These are phyloP conservation scores for Drosophila anomalata DNA, from an alignment of 2,888 invertebrate species.

Conservation along the genomic window DNA sequence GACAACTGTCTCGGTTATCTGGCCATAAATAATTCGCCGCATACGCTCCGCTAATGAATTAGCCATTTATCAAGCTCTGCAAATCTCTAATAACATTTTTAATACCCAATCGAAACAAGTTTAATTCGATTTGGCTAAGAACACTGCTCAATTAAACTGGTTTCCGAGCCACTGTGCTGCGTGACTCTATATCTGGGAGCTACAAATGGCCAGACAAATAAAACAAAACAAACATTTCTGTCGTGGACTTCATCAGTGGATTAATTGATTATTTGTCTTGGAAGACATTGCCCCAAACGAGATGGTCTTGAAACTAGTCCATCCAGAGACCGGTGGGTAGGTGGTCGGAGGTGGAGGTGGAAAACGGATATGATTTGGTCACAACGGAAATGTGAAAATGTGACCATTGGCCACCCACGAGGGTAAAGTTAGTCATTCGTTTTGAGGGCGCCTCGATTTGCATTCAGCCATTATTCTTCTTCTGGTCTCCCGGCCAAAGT, in stretches of 20 bases:
- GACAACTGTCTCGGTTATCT: conserved; percentile 30
- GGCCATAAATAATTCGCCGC: conserved; percentile 26
- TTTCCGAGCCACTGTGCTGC: conserved; percentile 48
- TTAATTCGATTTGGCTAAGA: conserved; percentile 49
- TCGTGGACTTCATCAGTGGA: conserved; percentile 79
- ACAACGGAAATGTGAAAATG: conserved; percentile 44
- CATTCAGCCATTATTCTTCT: conserved; percentile 51
- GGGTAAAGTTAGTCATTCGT: conserved; percentile 56
- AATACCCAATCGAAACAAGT: conserved; percentile 57
- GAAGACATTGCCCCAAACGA: conserved; percentile 39
- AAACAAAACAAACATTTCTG: conserved; percentile 72
- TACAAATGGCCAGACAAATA: conserved; percentile 50
- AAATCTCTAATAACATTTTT: conserved; percentile 41
- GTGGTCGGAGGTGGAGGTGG: conserved; percentile 28
- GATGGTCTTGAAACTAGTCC: conserved; percentile 58
- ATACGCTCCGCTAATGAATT: conserved; percentile 49
- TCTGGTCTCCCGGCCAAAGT: conserved; percentile 59
- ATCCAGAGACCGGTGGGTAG: conserved; percentile 1
- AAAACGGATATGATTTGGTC: conserved; percentile 58
- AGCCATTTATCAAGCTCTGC: conserved; percentile 46
- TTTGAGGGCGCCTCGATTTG: conserved; percentile 56
- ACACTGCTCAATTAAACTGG: conserved; percentile 44
- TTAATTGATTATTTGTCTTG: conserved; percentile 81
- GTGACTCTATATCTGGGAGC: conserved; percentile 10
- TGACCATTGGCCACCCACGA: conserved; percentile 71